Conservation (phyloP, 2,113 vertebrate species). For the Heterocephalus glaber region DNA sequence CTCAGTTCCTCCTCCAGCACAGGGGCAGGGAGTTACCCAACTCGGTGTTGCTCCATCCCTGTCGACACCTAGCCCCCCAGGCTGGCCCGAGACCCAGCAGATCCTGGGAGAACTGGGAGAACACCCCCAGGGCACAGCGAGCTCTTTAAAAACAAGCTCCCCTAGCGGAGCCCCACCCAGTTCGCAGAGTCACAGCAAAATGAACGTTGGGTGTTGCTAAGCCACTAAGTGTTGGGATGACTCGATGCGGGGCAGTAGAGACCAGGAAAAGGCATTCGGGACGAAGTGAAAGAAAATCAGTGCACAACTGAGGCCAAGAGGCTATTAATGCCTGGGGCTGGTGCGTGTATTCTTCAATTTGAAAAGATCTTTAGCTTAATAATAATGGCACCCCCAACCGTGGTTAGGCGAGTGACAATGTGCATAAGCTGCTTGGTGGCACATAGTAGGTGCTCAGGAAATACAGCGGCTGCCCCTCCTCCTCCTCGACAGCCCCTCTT, state of each 20-base stretch:
- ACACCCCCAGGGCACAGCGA: no score
- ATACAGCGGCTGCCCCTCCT: not conserved
- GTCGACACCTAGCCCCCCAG: not conserved
- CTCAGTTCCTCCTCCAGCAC: not conserved
- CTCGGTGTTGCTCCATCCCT: no score
- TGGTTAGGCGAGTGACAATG: not conserved
- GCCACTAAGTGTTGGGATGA: not conserved
- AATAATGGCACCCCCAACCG: not conserved
- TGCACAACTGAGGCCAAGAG: not conserved
- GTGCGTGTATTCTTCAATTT: fast-evolving
- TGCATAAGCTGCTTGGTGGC: not conserved
- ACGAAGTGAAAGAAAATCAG: not conserved
- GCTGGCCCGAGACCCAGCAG: not conserved
- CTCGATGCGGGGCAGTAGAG: not conserved
- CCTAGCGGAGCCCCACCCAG: no score
- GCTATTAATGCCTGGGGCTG: not conserved
- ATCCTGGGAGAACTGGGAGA: not conserved
- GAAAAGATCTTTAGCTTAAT: not conserved
- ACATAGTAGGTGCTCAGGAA: not conserved
- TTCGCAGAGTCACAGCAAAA: not conserved
- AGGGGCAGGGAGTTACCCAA: not conserved
- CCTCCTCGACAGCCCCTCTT: not conserved
- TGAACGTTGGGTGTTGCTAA: not conserved
- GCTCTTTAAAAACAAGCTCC: not conserved
- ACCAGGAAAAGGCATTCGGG: not conserved